Evolutionary conservation across 2,113 vertebrate species (phyloP).

Genomic region (Hypanus sabinus): DNA sequence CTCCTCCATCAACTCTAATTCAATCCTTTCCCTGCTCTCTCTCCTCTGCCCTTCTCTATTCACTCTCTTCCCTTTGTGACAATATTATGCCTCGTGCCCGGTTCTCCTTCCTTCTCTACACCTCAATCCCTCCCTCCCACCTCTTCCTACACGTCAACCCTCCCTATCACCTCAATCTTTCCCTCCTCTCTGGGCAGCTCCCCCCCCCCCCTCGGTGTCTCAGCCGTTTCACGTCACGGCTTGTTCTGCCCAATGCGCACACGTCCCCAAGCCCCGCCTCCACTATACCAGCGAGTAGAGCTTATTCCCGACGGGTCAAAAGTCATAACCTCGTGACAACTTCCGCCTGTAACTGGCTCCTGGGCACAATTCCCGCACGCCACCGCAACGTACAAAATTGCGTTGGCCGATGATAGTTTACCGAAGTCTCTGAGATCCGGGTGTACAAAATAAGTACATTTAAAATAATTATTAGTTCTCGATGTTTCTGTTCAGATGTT

Average conservation of each 20-base stretch:
- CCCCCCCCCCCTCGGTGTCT: background rate
- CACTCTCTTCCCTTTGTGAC: no score
- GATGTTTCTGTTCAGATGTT: no score
- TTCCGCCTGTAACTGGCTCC: background rate
- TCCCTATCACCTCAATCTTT: background rate
- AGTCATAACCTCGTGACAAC: background rate
- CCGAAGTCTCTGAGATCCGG: background rate
- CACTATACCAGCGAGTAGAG: background rate
- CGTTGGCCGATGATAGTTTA: background rate
- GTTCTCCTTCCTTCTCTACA: no score
- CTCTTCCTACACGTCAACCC: background rate
- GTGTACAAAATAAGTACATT: no score
- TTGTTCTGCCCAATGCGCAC: background rate
- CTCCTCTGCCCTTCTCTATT: background rate
- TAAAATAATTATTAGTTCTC: no score
- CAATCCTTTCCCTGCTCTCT: background rate
- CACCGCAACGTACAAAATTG: no score
- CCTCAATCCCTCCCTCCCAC: no score
- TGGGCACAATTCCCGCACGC: no score
- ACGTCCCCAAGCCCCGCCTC: background rate
- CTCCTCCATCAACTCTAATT: background rate
- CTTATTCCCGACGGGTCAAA: background rate
- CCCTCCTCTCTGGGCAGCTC: background rate
- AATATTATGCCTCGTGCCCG: no score
- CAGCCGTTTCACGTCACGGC: background rate